phyloP scores from a whole-genome alignment of 2,797 vertebrate genomes.

The Coregonus ussuriensis region DNA sequence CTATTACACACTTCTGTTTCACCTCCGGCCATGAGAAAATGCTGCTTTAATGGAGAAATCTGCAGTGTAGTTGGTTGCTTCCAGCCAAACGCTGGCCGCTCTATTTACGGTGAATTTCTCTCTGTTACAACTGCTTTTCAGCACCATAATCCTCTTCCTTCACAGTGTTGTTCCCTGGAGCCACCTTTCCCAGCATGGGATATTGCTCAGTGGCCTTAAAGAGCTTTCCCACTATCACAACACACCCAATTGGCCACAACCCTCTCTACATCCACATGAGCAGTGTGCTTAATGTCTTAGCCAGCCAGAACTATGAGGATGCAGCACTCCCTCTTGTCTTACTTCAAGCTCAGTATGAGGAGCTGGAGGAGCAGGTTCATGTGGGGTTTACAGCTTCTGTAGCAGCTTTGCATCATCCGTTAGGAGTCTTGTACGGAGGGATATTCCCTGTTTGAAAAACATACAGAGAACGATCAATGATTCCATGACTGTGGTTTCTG shows the following conservation, averaged over 20 bases:
- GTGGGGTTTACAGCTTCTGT: background rate
- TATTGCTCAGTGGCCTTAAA: background rate
- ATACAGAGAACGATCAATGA: background rate
- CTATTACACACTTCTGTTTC: constrained; percentile 25
- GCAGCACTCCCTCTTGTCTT: background rate
- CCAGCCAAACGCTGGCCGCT: background rate
- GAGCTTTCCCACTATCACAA: background rate
- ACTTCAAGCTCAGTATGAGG: background rate
- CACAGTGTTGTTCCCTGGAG: background rate
- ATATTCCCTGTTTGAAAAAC: background rate
- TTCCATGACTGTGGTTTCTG: background rate
- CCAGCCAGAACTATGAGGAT: background rate
- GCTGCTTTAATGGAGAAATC: constrained; percentile 1
- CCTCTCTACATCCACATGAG: too few species aligned
- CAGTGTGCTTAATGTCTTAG: too few species aligned
- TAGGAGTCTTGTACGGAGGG: background rate
- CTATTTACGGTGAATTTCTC: constrained; percentile 5
- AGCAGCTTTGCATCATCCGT: background rate
- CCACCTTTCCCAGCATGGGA: constrained; percentile 2
- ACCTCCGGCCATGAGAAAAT: constrained; percentile 22
- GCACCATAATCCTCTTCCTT: background rate
- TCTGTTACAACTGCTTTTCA: background rate
- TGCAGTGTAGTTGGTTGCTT: background rate
- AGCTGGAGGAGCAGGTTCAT: background rate
- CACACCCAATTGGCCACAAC: background rate